Evolutionary conservation across 2,797 vertebrate species (phyloP), one percentile per base, ranked within the genome.

Genomic region (Forpus xanthops): DNA sequence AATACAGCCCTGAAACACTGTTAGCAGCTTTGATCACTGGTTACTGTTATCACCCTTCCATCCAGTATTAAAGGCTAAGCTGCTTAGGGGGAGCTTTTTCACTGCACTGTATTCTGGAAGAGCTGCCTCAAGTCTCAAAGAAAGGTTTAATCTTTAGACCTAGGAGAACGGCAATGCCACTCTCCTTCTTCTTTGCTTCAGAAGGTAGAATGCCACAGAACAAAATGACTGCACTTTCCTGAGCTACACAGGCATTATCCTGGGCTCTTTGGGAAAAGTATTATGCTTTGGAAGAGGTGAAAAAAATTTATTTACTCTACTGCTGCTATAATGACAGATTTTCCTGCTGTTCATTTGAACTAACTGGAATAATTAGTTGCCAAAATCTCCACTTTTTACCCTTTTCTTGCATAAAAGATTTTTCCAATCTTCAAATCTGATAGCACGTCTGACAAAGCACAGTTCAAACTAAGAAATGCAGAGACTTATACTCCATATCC

Each of bases 1-100:
- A 93, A 81, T 8, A 10, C 33, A 73, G 76, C 82, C 55, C 87
- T 49, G 87, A 10, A 8, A 72, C 75, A 45, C 72, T 3, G n/a
- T 42, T 1, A 33, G 28, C 50, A 73, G 83, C 85, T 91, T 80
- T 95, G 87, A 92, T 93, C 92, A 35, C 79, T 15, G 64, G 82
- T 31, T 89, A 12, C 87, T 50, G 20, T 64, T 91, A 91, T 67
- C 78, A n/a, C 44, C 77, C 67, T 21, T 52, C 82, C 7, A 60
- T 61, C 89, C 50, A 37, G 66, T 8, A 86, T 78, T 79, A 91
- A 74, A 73, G 64, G 70, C 87, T 96, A 92, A 97, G 92, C 94
- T 86, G 71, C 92, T 93, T 93, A 93, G 3, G 0, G 28, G 60
- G 47, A 86, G 92, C 60, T 89, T 87, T 84, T 87, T 60, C 66